phyloP scores from a whole-genome alignment of 1,140 invertebrate genomes.

The Eulimnadia texana region DNA sequence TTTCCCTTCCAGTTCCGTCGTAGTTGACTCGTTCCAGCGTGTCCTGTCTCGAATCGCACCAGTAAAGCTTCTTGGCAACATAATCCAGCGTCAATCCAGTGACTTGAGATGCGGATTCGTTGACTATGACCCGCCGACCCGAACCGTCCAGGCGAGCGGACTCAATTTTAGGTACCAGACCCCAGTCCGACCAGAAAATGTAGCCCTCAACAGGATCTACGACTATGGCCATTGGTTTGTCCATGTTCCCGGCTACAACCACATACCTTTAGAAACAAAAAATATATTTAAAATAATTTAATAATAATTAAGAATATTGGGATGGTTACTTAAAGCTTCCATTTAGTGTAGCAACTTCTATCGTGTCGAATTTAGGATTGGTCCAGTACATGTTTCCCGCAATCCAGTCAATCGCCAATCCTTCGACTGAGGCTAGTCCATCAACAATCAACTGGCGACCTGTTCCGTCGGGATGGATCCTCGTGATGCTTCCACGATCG shows the following conservation, averaged over 20 bases:
- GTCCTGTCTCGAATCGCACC: slow-evolving; percentile 35
- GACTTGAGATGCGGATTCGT: slow-evolving; percentile 33
- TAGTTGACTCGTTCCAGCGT: slow-evolving; percentile 34
- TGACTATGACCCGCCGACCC: slow-evolving; percentile 35
- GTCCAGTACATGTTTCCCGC: slow-evolving; percentile 52
- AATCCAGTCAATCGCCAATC: slow-evolving; percentile 46
- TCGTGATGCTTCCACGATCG: slow-evolving; percentile 52
- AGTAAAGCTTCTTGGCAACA: slow-evolving; percentile 32
- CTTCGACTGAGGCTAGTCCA: slow-evolving; percentile 39
- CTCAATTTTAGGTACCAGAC: slow-evolving; percentile 35
- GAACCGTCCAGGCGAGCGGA: slow-evolving; percentile 41
- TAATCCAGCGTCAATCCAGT: slow-evolving; percentile 44
- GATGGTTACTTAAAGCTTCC: slow-evolving; percentile 26
- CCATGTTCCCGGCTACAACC: slow-evolving; percentile 29
- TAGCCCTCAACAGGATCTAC: slow-evolving; percentile 45
- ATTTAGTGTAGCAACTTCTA: slow-evolving; percentile 37
- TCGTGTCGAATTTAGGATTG: slow-evolving; percentile 39
- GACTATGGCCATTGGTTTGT: slow-evolving; percentile 39
- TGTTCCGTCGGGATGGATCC: slow-evolving; percentile 63
- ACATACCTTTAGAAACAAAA: slow-evolving; percentile 33
- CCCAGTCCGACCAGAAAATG: slow-evolving; percentile 46
- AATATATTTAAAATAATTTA: not conserved
- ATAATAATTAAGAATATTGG: too few relatives aligned
- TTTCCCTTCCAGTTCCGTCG: slow-evolving; percentile 31
- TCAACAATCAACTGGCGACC: slow-evolving; percentile 40